These are phyloP conservation scores for Pipra filicauda DNA, from an alignment of 2,113 vertebrate genomes.

Conservation along the genomic window DNA sequence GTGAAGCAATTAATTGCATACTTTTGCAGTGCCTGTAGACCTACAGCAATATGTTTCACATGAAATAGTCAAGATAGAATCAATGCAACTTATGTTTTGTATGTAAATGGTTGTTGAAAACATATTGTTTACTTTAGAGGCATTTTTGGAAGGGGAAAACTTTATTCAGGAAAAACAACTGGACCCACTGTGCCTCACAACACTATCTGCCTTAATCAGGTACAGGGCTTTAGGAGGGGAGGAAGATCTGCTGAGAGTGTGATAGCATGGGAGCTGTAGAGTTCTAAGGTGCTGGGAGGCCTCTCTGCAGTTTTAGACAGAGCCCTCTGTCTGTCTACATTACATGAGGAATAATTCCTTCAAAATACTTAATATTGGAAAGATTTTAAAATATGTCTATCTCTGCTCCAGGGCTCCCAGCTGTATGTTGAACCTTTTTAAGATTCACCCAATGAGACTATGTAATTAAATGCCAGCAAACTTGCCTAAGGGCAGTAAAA, in stretches of 20 bases:
- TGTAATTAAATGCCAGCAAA: constrained; percentile 32
- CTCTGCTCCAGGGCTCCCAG: constrained; percentile 5
- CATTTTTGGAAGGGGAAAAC: not conserved
- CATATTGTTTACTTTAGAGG: not conserved
- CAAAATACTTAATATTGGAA: not conserved
- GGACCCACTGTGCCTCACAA: not conserved
- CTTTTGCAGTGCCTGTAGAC: not conserved
- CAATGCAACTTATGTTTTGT: not conserved
- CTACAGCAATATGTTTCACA: not conserved
- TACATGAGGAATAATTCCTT: constrained; percentile 2
- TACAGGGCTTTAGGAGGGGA: not conserved
- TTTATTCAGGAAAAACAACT: not conserved
- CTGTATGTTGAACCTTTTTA: constrained; percentile 2
- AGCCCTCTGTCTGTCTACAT: not conserved
- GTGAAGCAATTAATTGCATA: constrained; percentile 13
- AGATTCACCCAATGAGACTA: not conserved
- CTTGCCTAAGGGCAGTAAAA: constrained; percentile 10
- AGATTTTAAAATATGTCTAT: not conserved
- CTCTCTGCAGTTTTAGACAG: not conserved
- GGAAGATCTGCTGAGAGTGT: not conserved
- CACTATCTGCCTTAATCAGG: not conserved
- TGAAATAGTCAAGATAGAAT: not conserved
- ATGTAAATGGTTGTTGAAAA: not conserved
- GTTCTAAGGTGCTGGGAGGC: not conserved
- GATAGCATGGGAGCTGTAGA: not conserved